Evolutionary conservation across 2,797 vertebrate species (phyloP), one percentile per base, ranked within the genome.

Genomic region (Rhodeus uyekii): DNA sequence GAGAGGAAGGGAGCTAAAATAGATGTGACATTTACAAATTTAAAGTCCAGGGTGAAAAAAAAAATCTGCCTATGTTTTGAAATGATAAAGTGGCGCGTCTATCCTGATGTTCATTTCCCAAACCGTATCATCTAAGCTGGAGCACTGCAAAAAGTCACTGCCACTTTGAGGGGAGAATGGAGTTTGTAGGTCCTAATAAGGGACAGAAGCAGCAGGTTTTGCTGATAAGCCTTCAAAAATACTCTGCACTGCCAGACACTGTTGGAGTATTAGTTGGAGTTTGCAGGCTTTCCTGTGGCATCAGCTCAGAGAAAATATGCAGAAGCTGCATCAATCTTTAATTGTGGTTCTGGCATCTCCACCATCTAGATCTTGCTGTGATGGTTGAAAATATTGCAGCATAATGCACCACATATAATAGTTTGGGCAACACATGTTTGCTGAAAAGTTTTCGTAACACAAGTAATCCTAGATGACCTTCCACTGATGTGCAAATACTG

Each of bases 141-240:
- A 81, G 77, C 67, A 74, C 55, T 75, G 50, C 29, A 55, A 58
- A 69, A 71, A 58, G 29, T 71, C 68, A 63, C 22, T 27, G 36
- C 76, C 69, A 74, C 44, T 74, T 53, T 75, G 36, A 75, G 71
- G 73, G n/a, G n/a, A 79, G 34, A 79, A 68, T 69, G 6, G 34
- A 22, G 48, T 82, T 68, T 68, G 24, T 44, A 32, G 38, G 72
- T 58, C 69, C 68, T 46, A 63, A 63, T 63, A 81, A 63, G 55
- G 4, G 72, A 64, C 71, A 39, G 72, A 16, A 73, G 61, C 72
- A 82, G 80, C 63, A 76, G 73, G 80, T 82, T 82, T 53, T 76
- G 46, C 72, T 76, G 73, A 82, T 75, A 75, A 82, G 48, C 80
- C 71, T 81, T 74, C 44, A 74, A 39, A 64, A 61, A 48, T 46